These are phyloP conservation scores for Pseudanteris insignis DNA, from an alignment of 2,888 invertebrate species.

Conservation along the genomic window DNA sequence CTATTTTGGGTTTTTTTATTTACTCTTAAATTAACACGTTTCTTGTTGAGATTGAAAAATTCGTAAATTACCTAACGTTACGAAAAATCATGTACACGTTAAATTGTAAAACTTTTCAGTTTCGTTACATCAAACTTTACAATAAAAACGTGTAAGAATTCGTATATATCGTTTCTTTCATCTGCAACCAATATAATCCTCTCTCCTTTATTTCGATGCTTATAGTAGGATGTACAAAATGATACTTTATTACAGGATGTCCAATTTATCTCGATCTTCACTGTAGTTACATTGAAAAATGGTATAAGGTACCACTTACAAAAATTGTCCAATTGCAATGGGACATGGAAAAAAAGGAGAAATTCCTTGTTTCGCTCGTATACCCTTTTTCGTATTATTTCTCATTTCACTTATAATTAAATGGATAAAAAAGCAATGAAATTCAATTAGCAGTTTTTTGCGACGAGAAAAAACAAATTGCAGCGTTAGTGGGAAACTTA, in stretches of 20 bases:
- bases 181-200: slow-evolving; percentile 29
- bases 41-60: no score
- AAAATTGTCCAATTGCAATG: slow-evolving; percentile 36
- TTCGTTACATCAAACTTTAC: slow-evolving; percentile 24
- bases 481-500: no score
- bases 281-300: slow-evolving; percentile 22
- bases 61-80: no score
- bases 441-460: slow-evolving; percentile 2
- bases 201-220: slow-evolving; percentile 17
- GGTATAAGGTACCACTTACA: slow-evolving; percentile 31
- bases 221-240: slow-evolving; percentile 38
- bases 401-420: slow-evolving; percentile 1
- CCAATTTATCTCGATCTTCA: slow-evolving; percentile 37
- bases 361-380: slow-evolving; percentile 6
- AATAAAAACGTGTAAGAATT: slow-evolving; percentile 20
- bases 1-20: no score
- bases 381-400: slow-evolving; percentile 3
- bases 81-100: no score
- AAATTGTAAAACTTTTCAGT: no score
- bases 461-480: no score
- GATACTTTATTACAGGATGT: slow-evolving; percentile 44
- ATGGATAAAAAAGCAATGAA: not conserved
- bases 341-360: slow-evolving; percentile 9
- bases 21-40: no score
- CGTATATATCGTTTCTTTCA: slow-evolving; percentile 30